Base-by-base conservation (phyloP, 2,888 invertebrate genomes). In the Spilarctia lutea region DNA sequence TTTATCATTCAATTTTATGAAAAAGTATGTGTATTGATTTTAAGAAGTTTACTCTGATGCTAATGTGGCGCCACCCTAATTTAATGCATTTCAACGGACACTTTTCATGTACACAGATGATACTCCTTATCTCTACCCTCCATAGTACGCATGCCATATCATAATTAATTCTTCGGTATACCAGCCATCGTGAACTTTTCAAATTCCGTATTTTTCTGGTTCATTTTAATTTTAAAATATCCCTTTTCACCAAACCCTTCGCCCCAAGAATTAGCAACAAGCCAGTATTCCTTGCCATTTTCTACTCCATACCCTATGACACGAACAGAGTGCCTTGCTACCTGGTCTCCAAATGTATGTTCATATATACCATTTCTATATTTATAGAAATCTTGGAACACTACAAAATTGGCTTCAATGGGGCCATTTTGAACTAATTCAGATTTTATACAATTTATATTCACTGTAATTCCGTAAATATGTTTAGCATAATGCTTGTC, bases 301-400 rank as follows among this genome's bases (percentile, higher is more conserved):
- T 83, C 76, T 13, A 73, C 70, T 63, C 83, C 84, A 42, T 79
- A 83, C 1, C 82, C 84, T 42, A 83, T 68, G 16, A 83, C 20
- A 11, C 77, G 74, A 0, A 81, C 81, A 27, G 79, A 76, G 11
- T 82, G 84, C 0, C 0, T 0, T 0, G 60, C 74, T n/a, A 0
- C 0, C 0, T 0, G 0, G 0, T 0, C 0, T 4, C 82, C 82
- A 39, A 24, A 11, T 7, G 18, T 77, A 39, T 80, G 75, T 30
- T 75, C 71, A 39, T 82, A 78, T 10, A 82, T 35, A 4, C 82
- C 80, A 8, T 24, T 20, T 0, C 52, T 0, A 60, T 77, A 77
- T 0, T 1, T 0, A 0, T 0, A 0, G 35, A 83, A 83, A 65
- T 83, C 83, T 0, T 2, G 0, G 11, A 8, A 84, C 6, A 79